Evolutionary conservation across 2,113 vertebrate genomes (phyloP), one percentile per base, ranked within the genome.

Genomic region (Acrocephalus arundinaceus): DNA sequence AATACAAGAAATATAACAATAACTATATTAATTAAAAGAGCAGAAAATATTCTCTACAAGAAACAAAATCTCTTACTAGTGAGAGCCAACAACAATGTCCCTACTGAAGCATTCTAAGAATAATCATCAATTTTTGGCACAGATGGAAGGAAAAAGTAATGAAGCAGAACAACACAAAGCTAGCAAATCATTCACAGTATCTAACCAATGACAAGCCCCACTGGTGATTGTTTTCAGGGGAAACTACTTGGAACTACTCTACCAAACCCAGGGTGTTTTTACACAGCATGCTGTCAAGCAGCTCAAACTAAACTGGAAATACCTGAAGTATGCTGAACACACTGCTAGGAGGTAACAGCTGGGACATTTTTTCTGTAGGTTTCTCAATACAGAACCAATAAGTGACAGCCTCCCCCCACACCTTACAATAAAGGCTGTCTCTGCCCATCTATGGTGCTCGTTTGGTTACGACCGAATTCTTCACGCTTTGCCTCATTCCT

Each of bases 371-470:
- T 81, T n/a, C 68, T 68, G 71, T 4, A 52, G 27, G 28, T 90
- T 93, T 90, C 90, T 93, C 79, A 81, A 52, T 49, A 28, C 3
- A 87, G 61, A 87, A 75, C 17, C 48, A 77, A 20, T 48, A 93
- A 86, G 45, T 58, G 76, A 75, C 82, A 93, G 82, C 63, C 90
- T 90, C 52, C 49, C 80, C 90, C 48, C 67, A 90, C 94, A 92
- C 85, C 93, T 96, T 71, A 55, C 79, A 95, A 31, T 14, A 33
- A 75, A 78, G 73, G 49, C 88, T 92, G 93, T 25, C 91, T 89
- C 93, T 95, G 83, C 88, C 90, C 88, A 89, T 95, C 85, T 93
- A 92, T 18, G 73, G 93, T 16, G 82, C 57, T 91, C 85, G 74
- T 92, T 85, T 87, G 70, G 79, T 85, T 75, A 84, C 5, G 7